These are phyloP conservation scores for Fragum fragum DNA, from an alignment of 2,888 invertebrate genomes.

Conservation along the genomic window DNA sequence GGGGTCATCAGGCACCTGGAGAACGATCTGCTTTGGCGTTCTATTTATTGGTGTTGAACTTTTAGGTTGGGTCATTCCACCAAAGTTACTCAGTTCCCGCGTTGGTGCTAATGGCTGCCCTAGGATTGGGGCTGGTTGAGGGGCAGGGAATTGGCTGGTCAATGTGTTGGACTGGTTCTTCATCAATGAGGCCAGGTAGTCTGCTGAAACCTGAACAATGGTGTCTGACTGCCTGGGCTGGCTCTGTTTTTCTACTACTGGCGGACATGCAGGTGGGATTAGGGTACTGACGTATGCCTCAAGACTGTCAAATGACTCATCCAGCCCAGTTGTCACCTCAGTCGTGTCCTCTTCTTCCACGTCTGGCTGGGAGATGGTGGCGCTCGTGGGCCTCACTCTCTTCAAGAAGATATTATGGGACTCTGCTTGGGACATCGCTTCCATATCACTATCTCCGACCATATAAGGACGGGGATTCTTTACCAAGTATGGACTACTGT, in stretches of 20 bases:
- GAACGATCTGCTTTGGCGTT: background rate
- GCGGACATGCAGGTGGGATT: background rate
- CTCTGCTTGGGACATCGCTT: conserved; percentile 1
- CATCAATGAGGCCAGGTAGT: background rate
- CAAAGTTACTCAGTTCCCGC: background rate
- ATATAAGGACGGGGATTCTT: background rate
- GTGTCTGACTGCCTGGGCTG: background rate
- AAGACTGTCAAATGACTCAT: background rate
- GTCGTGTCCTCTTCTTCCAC: background rate
- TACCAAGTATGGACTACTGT: background rate
- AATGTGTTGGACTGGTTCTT: background rate
- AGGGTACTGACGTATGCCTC: background rate
- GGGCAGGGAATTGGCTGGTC: background rate
- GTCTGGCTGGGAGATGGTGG: background rate
- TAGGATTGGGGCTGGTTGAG: background rate
- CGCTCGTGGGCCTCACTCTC: background rate
- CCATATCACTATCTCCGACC: background rate
- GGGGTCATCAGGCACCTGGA: background rate
- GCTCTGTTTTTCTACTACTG: background rate
- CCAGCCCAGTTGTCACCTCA: background rate
- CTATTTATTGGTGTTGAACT: background rate
- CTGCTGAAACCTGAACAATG: background rate
- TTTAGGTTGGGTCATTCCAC: background rate
- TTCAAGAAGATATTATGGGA: background rate
- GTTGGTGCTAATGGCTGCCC: background rate